Percentiles rank a stretch among this genome's conserved stretches.
These are phyloP conservation scores for Allobates femoralis DNA, from an alignment of 2,797 vertebrate species.

Conservation along the genomic window DNA sequence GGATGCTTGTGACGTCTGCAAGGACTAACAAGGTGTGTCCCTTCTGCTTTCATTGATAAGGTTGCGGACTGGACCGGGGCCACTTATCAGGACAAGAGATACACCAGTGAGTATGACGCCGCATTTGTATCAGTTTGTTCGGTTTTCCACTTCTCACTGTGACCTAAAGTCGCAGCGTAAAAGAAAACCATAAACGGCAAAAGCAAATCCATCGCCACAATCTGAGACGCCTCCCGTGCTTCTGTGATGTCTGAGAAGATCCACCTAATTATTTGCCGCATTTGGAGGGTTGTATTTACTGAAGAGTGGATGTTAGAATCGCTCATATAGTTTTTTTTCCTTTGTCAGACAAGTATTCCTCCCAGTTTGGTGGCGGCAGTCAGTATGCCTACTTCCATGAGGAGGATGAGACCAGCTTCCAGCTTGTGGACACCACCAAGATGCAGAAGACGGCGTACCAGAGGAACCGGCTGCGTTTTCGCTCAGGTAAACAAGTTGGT, in stretches of 20 bases:
- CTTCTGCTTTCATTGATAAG: conserved; percentile 70
- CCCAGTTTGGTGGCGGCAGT: conserved; percentile 96
- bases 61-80: conserved; percentile 99
- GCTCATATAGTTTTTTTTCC: not conserved
- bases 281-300: not conserved
- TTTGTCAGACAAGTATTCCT: conserved; percentile 92
- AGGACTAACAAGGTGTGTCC: conserved; percentile 13
- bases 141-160: too few species aligned
- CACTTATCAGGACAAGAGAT: conserved; percentile 98
- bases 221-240: too few species aligned
- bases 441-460: conserved; percentile 98
- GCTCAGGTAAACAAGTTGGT: conserved; percentile 84
- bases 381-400: conserved; percentile 98
- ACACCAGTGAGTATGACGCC: conserved; percentile 86
- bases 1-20: not conserved
- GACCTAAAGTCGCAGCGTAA: too few species aligned
- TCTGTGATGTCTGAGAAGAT: not conserved
- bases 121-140: not conserved
- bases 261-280: not conserved
- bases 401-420: conserved; percentile 97
- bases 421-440: conserved; percentile 95
- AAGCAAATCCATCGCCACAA: too few species aligned
- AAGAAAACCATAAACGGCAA: too few species aligned
- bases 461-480: conserved; percentile 96
- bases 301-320: not conserved